These are phyloP conservation scores for Channa argus DNA, from an alignment of 2,113 vertebrate genomes.

Conservation along the genomic window DNA sequence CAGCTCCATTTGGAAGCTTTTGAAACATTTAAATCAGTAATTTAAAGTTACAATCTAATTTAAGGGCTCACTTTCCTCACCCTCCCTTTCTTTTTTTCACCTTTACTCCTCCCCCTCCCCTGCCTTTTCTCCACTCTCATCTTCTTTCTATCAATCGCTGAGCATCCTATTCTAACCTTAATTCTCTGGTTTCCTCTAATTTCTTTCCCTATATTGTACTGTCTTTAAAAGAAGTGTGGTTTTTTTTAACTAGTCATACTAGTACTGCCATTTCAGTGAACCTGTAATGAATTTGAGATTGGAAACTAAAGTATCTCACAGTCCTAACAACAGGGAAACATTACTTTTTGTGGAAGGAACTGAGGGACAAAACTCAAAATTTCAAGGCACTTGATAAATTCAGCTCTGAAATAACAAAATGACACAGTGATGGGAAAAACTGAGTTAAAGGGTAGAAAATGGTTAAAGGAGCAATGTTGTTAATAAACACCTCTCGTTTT, in stretches of 20 bases:
- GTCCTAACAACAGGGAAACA: conserved; percentile 53
- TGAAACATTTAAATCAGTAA: conserved; percentile 38
- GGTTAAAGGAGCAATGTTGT: background rate
- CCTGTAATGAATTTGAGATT: conserved; percentile 25
- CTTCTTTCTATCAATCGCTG: background rate
- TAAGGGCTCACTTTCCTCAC: conserved; percentile 7
- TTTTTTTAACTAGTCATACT: no score
- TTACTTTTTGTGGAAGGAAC: conserved; percentile 12
- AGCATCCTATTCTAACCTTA: background rate
- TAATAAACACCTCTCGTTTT: background rate
- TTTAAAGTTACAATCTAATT: conserved; percentile 40
- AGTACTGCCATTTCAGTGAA: background rate
- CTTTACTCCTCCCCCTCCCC: background rate
- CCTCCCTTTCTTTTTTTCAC: conserved; percentile 12
- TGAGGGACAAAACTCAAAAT: conserved; percentile 2
- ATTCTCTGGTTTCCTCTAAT: background rate
- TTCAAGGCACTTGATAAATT: background rate
- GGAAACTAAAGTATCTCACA: conserved; percentile 26
- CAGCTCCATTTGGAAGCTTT: conserved; percentile 24
- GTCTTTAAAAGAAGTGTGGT: conserved; percentile 51
- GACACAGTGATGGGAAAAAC: background rate
- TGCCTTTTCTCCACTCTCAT: background rate
- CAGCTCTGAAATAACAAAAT: background rate
- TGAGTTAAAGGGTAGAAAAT: background rate
- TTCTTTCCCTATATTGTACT: conserved; percentile 30